Base-by-base conservation (phyloP, 2,797 vertebrate genomes). In the Erpetoichthys calabaricus region DNA sequence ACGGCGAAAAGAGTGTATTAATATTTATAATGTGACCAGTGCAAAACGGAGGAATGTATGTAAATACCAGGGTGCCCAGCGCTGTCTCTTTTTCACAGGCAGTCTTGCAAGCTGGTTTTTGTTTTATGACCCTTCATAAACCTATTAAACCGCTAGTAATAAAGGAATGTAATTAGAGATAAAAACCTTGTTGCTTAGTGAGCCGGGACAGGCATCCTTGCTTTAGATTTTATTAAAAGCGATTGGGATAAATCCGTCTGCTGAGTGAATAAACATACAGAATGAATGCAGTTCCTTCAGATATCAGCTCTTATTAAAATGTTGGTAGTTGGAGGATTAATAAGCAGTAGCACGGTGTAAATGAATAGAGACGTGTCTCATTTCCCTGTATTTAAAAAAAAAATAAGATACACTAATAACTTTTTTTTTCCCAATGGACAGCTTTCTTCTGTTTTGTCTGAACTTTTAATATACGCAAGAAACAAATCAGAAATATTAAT, bases 131-230 rank as follows among this genome's bases (percentile, higher is more conserved):
- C 86, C 81, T 83, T 89, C 86, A 86, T 86, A 92, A 92, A 89
- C 77, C 86, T 84, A 92, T 91, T 90, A 87, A 89, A 93, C 89
- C 88, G 83, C 87, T 75, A 80, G 82, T 85, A 84, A 86, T 94
- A 90, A 91, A 94, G 89, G 88, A 90, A 86, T 87, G 83, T 86
- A 90, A 95, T 94, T 91, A 91, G 89, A 80, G 85, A 86, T 89
- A 78, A 86, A 77, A 89, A 86, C 84, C 87, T 86, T 89, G 90
- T 88, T 86, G 88, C 84, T 91, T 88, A 90, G 82, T 84, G 85
- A 88, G 87, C 85, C 89, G 81, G 79, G 73, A 79, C 87, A 87
- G 82, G 79, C 86, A 86, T 85, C 87, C 83, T 87, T 79, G 82
- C 81, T 81, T 85, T 80, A 78, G 70, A 67, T 82, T 85, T 85